Evolutionary conservation across 1,140 invertebrate species (phyloP).

Genomic region (Cecropterus lyciades): DNA sequence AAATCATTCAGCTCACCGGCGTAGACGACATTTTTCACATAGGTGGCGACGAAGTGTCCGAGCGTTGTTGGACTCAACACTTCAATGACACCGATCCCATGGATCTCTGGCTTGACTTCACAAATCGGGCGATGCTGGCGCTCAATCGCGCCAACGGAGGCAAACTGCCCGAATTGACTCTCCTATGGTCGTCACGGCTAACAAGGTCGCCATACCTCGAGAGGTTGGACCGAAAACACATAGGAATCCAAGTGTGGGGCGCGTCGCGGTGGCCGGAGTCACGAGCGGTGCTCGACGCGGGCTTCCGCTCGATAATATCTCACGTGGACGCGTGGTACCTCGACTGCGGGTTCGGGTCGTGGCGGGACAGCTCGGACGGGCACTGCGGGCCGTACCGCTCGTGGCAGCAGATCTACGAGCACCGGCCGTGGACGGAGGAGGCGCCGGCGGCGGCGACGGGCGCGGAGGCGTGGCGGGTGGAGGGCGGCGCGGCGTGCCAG

Average conservation of each 20-base stretch:
- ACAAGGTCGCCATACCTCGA: slow-evolving; percentile 90
- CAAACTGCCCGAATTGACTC: slow-evolving; percentile 85
- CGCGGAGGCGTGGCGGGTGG: slow-evolving; percentile 89
- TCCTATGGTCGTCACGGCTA: slow-evolving; percentile 92
- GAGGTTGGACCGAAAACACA: slow-evolving; percentile 82
- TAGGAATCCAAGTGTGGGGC: slow-evolving; percentile 90
- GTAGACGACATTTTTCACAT: slow-evolving; percentile 90
- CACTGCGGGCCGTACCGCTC: slow-evolving; percentile 92
- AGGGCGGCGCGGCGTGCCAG: slow-evolving; percentile 89
- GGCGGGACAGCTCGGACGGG: slow-evolving; percentile 88
- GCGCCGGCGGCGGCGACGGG: slow-evolving; percentile 86
- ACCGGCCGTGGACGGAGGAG: slow-evolving; percentile 88
- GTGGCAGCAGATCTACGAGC: slow-evolving; percentile 93
- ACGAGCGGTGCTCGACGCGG: slow-evolving; percentile 88
- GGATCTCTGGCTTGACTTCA: slow-evolving; percentile 91
- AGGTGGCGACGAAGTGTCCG: slow-evolving; percentile 92
- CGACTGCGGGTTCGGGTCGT: slow-evolving; percentile 92
- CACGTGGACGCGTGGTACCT: slow-evolving; percentile 95
- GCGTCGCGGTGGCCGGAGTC: slow-evolving; percentile 91
- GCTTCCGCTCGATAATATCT: slow-evolving; percentile 91
- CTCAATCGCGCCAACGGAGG: slow-evolving; percentile 88
- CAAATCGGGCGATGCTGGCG: slow-evolving; percentile 86
- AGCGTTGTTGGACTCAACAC: slow-evolving; percentile 89
- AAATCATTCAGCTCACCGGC: slow-evolving; percentile 87
- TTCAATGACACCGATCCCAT: slow-evolving; percentile 90